phyloP scores from a whole-genome alignment of 2,797 vertebrate species.

The Danio albolineatus region DNA sequence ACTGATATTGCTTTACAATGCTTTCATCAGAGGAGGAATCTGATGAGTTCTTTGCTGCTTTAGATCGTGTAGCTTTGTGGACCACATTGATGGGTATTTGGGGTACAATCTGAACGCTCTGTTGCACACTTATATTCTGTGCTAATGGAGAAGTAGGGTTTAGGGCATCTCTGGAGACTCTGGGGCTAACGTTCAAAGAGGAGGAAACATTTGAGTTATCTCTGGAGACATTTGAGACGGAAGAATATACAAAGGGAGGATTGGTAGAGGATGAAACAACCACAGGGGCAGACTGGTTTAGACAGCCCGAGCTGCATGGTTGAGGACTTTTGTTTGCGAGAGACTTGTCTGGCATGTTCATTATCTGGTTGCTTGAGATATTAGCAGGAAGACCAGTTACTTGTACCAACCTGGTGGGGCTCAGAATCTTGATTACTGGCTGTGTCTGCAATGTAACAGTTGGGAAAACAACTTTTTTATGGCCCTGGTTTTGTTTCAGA shows the following conservation, averaged over 20 bases:
- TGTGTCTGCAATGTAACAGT: neutral
- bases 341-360: neutral
- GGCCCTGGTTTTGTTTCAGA: constrained; percentile 5
- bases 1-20: neutral
- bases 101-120: constrained; percentile 13
- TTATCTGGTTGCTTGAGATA: neutral
- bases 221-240: neutral
- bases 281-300: neutral
- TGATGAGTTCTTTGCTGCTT: neutral
- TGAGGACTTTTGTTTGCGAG: neutral
- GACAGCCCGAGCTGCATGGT: constrained; percentile 3
- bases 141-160: neutral
- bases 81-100: constrained; percentile 20
- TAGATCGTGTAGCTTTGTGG: constrained; percentile 8
- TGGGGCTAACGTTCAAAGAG: neutral
- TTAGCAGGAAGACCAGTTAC: constrained; percentile 48
- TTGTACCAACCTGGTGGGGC: constrained; percentile 72
- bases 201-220: neutral
- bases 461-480: neutral
- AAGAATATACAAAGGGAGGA: neutral
- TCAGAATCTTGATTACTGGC: constrained; percentile 78
- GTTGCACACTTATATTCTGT: constrained; percentile 4
- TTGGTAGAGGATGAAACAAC: neutral
- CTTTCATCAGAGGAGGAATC: constrained; percentile 1
- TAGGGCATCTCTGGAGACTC: neutral